Evolutionary conservation across 2,888 invertebrate species (phyloP).

Genomic region (Nycteola revayana): DNA sequence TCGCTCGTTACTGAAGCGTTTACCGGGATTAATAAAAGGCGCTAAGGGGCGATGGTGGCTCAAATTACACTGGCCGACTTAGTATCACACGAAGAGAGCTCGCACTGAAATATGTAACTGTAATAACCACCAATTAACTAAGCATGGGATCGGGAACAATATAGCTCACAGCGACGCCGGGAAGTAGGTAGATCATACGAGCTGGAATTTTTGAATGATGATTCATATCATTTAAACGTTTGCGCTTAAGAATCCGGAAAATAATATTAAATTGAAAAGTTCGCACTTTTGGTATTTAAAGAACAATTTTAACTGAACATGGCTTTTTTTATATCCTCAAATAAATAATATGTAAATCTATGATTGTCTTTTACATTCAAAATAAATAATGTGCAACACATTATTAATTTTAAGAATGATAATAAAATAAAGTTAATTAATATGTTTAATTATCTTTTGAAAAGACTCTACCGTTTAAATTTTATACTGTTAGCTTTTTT

Average conservation of each 20-base stretch:
- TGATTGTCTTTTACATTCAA: too few relatives aligned
- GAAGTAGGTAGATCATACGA: conserved; percentile 37
- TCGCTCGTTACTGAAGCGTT: conserved; percentile 31
- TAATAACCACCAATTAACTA: conserved; percentile 77
- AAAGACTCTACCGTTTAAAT: too few relatives aligned
- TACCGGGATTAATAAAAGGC: conserved; percentile 25
- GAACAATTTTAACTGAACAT: too few relatives aligned
- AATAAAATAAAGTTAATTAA: too few relatives aligned
- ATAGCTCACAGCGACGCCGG: conserved; percentile 42
- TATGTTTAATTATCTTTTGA: too few relatives aligned
- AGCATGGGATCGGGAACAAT: conserved; percentile 64
- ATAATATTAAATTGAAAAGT: neutral
- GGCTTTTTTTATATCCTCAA: too few relatives aligned
- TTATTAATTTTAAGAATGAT: too few relatives aligned
- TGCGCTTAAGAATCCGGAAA: conserved; percentile 11
- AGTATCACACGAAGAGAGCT: conserved; percentile 48
- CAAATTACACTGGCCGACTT: conserved; percentile 45
- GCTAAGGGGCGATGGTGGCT: conserved; percentile 36
- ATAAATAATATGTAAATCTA: too few relatives aligned
- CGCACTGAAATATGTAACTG: conserved; percentile 69
- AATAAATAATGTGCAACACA: too few relatives aligned
- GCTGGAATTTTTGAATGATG: conserved; percentile 20
- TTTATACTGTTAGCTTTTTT: too few relatives aligned
- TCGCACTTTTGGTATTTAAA: too few relatives aligned
- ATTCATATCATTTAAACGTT: conserved; percentile 14